Base-by-base conservation (phyloP, 92 coral and sea anemone genomes). In the Galaxea fascicularis region DNA sequence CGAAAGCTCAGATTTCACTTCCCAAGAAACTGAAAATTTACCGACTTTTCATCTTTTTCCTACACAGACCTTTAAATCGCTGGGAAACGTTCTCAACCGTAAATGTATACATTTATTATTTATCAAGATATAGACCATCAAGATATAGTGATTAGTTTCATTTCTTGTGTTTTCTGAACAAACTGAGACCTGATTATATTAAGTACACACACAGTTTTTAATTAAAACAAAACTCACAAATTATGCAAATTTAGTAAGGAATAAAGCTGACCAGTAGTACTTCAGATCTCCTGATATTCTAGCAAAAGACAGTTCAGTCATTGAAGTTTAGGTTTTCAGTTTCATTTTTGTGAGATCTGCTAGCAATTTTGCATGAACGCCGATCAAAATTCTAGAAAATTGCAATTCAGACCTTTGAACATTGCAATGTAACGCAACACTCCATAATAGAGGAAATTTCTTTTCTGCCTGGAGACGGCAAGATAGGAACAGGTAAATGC, bases 261-360 rank as follows among this genome's bases (percentile, higher is more conserved):
- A 84, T 57, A 75, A 84, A 64, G 88, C 88, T 84, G 88, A 84
- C 88, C 83, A 75, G 83, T 84, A 58, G 88, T 62, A 39, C 57
- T 57, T 84, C 83, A 84, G 76, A 83, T 84, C 88, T 41, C 76
- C 88, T 78, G 78, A 84, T 84, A 84, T 84, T 75, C 60, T 46
- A 69, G 71, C 87, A 81, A 83, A 83, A 49, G 87, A 74, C 46
- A 45, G 70, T 84, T 59, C 76, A 84, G 88, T 70, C 72, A 56
- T 73, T 70, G 82, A 20, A 46, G 46, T 54, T 76, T 83, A 57
- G 26, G 72, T 31, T 73, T 74, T 44, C 72, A 22, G 79, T 31
- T 82, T 82, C 73, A 82, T 52, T 45, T 82, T 22, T 71, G 68
- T 82, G 77, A 72, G 64, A 65, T 83, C 71, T 83, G 28, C 82